Base-by-base conservation (phyloP, 2,888 invertebrate species). In the Thumatha senex region DNA sequence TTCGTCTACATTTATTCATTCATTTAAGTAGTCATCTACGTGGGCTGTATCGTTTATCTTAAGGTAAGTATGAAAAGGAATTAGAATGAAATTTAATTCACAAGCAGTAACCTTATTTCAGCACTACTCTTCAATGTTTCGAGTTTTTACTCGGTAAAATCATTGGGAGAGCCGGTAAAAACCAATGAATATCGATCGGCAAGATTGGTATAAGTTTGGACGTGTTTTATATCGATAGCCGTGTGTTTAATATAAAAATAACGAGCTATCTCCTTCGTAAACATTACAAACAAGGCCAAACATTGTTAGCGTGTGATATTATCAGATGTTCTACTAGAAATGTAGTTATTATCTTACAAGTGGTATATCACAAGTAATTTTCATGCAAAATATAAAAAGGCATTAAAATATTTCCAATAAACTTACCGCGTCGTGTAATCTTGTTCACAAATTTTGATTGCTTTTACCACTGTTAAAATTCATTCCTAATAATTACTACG, bases 191-290 rank as follows among this genome's bases (percentile, higher is more conserved):
- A 68, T 67, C 54, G 69, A 67, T 62, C 63, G 48, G 15, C 38
- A 8, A 34, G 41, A 46, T 58, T 56, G 42, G 62, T 60, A 7
- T 24, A 48, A 53, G 54, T 54, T 65, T 48, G 54, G 68, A 43
- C 51, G 40, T 49, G 36, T 49, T 56, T 44, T 13, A 13, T 7
- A 11, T 24, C 9, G 42, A 40, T 39, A 57, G 55, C 57, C 58
- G 64, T 62, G 58, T 67, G 57, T 67, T 64, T 47, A 45, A 49
- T 63, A 63, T 61, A 68, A 66, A 66, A 66, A 58, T 62, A 67
- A 59, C 61, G 39, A 45, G 48, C 39, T 51, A 51, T 58, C 58
- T 58, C 56, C 57, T 58, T 58, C 58, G 61, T 70, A 71, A 67
- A 71, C 70, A 67, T 48, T 58, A 43, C 43, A 53, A 63, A 58